phyloP scores from a whole-genome alignment of 2,888 invertebrate species.

The Caenorhabditis becei region DNA sequence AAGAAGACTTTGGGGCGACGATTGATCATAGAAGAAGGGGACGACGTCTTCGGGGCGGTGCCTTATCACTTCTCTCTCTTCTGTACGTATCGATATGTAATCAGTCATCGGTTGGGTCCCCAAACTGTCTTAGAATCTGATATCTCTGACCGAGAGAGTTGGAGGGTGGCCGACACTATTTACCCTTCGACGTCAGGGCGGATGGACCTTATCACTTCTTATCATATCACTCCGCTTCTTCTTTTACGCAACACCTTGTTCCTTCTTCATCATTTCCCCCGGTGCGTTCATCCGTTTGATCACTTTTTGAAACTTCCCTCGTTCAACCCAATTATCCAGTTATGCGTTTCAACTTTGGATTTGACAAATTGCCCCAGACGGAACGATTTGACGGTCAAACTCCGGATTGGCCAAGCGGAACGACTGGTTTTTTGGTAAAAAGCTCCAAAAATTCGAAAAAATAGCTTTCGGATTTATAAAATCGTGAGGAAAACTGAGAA shows the following conservation, averaged over 20 bases:
- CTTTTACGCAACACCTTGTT: slow-evolving; percentile 36
- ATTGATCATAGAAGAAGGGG: slow-evolving; percentile 55
- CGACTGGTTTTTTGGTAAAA: background rate
- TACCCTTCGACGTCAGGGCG: slow-evolving; percentile 21
- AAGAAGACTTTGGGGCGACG: slow-evolving; percentile 15
- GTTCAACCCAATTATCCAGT: slow-evolving; percentile 35
- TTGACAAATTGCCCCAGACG: slow-evolving; percentile 23
- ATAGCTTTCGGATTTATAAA: too few relatives aligned
- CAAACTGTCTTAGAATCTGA: slow-evolving; percentile 21
- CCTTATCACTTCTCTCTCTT: slow-evolving; percentile 48
- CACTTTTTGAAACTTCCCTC: background rate
- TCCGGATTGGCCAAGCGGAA: slow-evolving; percentile 26
- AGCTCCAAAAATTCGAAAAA: background rate
- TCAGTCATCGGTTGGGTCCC: slow-evolving; percentile 43
- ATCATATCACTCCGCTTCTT: slow-evolving; percentile 22
- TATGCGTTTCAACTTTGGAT: slow-evolving; percentile 1
- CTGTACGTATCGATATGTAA: slow-evolving; percentile 26
- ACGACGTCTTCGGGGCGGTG: slow-evolving; percentile 42
- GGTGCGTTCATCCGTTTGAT: background rate
- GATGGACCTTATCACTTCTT: slow-evolving; percentile 2
- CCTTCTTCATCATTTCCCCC: slow-evolving; percentile 3
- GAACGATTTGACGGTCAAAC: slow-evolving; percentile 32
- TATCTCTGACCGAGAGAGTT: background rate
- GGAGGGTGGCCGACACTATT: slow-evolving; percentile 20
- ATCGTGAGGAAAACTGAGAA: too few relatives aligned